Evolutionary conservation across 2,797 vertebrate species (phyloP), one percentile per base, ranked within the genome.

Genomic region (Lates japonicus): DNA sequence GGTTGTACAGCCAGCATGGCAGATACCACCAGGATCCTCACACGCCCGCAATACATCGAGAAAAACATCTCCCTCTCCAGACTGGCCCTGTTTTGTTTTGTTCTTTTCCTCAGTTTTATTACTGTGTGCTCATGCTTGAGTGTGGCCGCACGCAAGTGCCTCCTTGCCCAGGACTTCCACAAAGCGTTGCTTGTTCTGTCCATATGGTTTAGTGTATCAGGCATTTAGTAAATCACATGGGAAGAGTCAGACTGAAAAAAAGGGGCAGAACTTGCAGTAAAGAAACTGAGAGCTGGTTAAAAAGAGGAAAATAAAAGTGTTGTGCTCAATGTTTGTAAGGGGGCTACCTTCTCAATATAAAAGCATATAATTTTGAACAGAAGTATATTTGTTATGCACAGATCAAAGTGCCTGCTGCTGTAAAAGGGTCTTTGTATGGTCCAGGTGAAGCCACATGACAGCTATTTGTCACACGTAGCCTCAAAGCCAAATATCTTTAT

Each of bases 111-210:
- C 65, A 29, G 29, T 75, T 74, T 67, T 71, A 78, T 75, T 74
- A 52, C 31, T 55, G 76, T 67, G 63, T 46, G 29, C 54, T 63
- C 14, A 11, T 82, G 79, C 66, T 73, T 61, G 78, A 61, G 62
- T 82, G 83, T 54, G 62, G 72, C 70, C 5, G 16, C 8, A 8
- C 60, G 59, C 22, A 37, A 49, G 64, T 60, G 54, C 58, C 65
- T 80, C 60, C 66, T 76, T 51, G 67, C 71, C 69, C 66, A 68
- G 61, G 58, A 75, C 64, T 77, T 83, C 42, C 72, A 91, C 90
- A 93, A 89, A 90, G 85, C 73, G 17, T 55, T 63, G 77, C 82
- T 87, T 92, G 90, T 92, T 87, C 80, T 66, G 66, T 75, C 42
- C 76, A 69, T 87, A 63, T 82, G 76, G 87, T 90, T 84, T 74